Percentiles rank a stretch among this genome's conserved stretches.
Evolutionary conservation across 1,140 invertebrate genomes (phyloP).

Genomic region (Eciton burchellii): DNA sequence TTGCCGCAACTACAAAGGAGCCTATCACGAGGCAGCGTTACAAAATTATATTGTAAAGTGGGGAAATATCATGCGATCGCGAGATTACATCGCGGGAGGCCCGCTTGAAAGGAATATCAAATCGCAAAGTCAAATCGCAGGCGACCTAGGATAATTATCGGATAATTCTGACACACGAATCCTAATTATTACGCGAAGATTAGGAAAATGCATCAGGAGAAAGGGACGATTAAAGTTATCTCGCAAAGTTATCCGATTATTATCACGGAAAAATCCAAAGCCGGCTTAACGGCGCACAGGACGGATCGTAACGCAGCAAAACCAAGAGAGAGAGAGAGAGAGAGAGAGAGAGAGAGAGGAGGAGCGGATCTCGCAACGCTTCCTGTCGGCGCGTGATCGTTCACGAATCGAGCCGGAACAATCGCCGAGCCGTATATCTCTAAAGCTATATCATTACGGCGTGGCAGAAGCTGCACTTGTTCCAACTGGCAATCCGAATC

Average conservation of each 20-base stretch:
- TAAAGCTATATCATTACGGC: slow-evolving; percentile 66
- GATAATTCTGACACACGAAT: no score
- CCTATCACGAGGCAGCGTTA: background rate
- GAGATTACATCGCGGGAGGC: background rate
- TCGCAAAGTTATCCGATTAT: no score
- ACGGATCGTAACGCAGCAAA: background rate
- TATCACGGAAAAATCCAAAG: no score
- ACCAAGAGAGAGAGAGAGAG: background rate
- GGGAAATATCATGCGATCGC: background rate
- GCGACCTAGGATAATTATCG: no score
- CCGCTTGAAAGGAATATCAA: background rate
- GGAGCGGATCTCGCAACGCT: background rate
- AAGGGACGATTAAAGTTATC: no score
- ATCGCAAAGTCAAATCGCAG: background rate
- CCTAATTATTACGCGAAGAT: no score
- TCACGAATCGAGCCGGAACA: slow-evolving; percentile 59
- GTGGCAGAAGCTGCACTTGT: slow-evolving; percentile 64
- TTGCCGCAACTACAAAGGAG: background rate
- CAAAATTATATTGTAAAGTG: slow-evolving; percentile 17
- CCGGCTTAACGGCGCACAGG: no score
- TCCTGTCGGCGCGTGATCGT: slow-evolving; percentile 35
- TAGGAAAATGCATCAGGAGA: no score
- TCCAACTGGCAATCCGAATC: slow-evolving; percentile 66
- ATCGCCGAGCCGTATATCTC: slow-evolving; percentile 55
- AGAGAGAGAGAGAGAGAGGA: background rate